Conservation (phyloP, 2,113 vertebrate genomes). For the Promerops cafer region DNA sequence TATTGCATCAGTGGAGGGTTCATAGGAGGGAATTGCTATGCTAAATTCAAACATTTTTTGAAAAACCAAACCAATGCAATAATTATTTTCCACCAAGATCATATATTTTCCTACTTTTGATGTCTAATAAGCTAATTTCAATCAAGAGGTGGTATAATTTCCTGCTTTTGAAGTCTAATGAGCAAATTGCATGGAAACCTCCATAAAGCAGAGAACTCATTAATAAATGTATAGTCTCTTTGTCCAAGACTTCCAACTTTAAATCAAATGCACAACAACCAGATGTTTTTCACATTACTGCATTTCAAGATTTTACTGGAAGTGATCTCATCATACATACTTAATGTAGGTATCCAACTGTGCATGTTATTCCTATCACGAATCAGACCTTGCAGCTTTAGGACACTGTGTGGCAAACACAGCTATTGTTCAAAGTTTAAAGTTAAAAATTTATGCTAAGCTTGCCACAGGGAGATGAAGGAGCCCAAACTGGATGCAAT, state of each 20-base stretch:
- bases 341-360: constrained; percentile 68
- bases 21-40: neutral
- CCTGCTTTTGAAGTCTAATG: constrained; percentile 41
- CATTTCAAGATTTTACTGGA: constrained; percentile 73
- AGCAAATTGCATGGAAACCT: constrained; percentile 52
- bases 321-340: constrained; percentile 76
- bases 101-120: neutral
- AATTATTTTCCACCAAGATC: neutral
- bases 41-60: neutral
- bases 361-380: constrained; percentile 65
- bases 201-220: constrained; percentile 42
- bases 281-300: constrained; percentile 79
- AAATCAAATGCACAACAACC: constrained; percentile 68
- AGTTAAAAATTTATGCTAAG: neutral
- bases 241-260: constrained; percentile 66
- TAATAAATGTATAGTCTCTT: constrained; percentile 61
- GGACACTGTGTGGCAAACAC: constrained; percentile 19
- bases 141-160: neutral
- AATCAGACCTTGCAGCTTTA: constrained; percentile 35
- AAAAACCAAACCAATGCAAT: neutral
- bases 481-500: neutral
- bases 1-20: neutral
- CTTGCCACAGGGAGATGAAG: neutral
- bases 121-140: constrained; percentile 10
- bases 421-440: constrained; percentile 35